Evolutionary conservation across 2,888 invertebrate species (phyloP).

Genomic region (Malachius bipustulatus): DNA sequence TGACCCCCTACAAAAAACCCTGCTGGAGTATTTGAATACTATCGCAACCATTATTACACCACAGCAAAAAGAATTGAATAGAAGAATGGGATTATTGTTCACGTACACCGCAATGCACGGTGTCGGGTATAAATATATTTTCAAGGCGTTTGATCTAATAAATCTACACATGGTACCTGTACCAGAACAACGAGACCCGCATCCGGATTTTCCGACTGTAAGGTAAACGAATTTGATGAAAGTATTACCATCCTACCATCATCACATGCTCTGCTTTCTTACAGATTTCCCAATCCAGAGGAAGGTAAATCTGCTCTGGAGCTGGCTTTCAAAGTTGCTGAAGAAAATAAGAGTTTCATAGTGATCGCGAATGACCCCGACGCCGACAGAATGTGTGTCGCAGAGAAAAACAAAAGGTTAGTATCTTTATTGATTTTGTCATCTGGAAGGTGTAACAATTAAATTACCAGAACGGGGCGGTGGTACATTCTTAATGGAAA

Average conservation of each 20-base stretch:
- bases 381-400: slow-evolving; percentile 90
- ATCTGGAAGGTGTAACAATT: background rate
- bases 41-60: slow-evolving; percentile 44
- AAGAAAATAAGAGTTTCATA: slow-evolving; percentile 51
- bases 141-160: slow-evolving; percentile 60
- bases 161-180: slow-evolving; percentile 62
- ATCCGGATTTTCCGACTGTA: slow-evolving; percentile 97
- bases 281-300: slow-evolving; percentile 90
- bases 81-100: slow-evolving; percentile 41
- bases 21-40: slow-evolving; percentile 52
- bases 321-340: slow-evolving; percentile 62
- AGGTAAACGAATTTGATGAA: slow-evolving; percentile 38
- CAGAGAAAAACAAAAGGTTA: slow-evolving; percentile 63
- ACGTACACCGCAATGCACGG: slow-evolving; percentile 98
- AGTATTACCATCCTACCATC: background rate
- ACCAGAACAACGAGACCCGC: slow-evolving; percentile 68
- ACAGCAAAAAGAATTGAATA: slow-evolving; percentile 43
- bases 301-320: slow-evolving; percentile 63
- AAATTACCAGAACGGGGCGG: slow-evolving; percentile 40
- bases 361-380: slow-evolving; percentile 98
- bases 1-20: slow-evolving; percentile 62
- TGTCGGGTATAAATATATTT: slow-evolving; percentile 73
- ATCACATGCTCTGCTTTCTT: slow-evolving; percentile 13
- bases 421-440: slow-evolving; percentile 12
- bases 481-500: slow-evolving; percentile 94